Base-by-base conservation (phyloP, 1,140 invertebrate genomes). In the Lineus longissimus region DNA sequence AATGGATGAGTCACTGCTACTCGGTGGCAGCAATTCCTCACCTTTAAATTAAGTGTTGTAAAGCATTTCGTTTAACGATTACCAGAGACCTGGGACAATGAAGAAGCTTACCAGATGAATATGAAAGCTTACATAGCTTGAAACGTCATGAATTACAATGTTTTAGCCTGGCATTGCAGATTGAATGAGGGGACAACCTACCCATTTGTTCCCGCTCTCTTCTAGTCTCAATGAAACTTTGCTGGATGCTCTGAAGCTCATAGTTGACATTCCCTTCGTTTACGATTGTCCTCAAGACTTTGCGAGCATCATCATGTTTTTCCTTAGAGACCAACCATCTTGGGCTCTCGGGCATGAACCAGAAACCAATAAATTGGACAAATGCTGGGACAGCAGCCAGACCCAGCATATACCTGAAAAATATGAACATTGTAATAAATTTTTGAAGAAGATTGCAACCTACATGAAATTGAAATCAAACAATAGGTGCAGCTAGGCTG, bases 371-470 rank as follows among this genome's bases (percentile, higher is more conserved):
- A 58, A 76, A 68, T 59, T 78, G 77, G 45, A 77, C 68, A 0
- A 74, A 23, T 13, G 77, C 71, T 27, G 77, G 76, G 9, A 79
- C 56, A 0, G 66, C 70, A 17, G 74, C 76, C 22, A 79, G 59
- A 2, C 69, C 73, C 57, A 79, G 70, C 77, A 79, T 79, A 63
- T 76, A 79, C 57, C 77, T 79, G 70, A 13, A 64, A 71, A 45
- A 61, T 9, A 66, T 59, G 30, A 36, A 36, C 33, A 7, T 36
- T 7, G 33, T 36, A n/a, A n/a, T n/a, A n/a, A n/a, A n/a, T n/a
- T n/a, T 41, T 9, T 36, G 23, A 19, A 30, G 2, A 47, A 15
- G 17, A 45, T 43, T 27, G 41, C 33, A 6, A n/a, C n/a, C n/a
- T n/a, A n/a, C n/a, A n/a, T n/a, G n/a, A n/a, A 45, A n/a, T 17